Base-by-base conservation (phyloP, 2,113 vertebrate genomes). In the Silurus glanis region DNA sequence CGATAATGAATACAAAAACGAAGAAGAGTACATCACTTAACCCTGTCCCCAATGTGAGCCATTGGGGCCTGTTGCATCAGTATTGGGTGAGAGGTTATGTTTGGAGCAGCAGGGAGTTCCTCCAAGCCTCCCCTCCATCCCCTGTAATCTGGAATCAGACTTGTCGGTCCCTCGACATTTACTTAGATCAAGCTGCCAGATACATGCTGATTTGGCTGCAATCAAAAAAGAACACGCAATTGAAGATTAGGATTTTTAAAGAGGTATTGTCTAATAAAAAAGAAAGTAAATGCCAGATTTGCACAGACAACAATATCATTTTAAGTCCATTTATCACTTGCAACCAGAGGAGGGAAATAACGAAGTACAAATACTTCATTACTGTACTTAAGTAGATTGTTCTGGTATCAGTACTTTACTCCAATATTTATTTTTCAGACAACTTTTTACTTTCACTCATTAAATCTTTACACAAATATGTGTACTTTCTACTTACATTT, bases 131-230 rank as follows among this genome's bases (percentile, higher is more conserved):
- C 64, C 28, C 21, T 80, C 5, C 19, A 49, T 78, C 28, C 82
- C 53, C 78, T 49, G 45, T 56, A 66, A 71, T 45, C 56, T 80
- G 69, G 67, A 89, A 90, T 93, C 91, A 91, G 91, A 92, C 88
- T 89, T 76, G 82, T 62, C 69, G 37, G 61, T 71, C 81, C 62
- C 75, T 45, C 28, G 23, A 28, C n/a, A 37, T 56, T 56, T 17
- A n/a, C 59, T 86, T 69, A 79, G 76, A 69, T 61, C 59, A 69
- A n/a, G 45, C 19, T 78, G 71, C 51, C 55, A 85, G 21, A 79
- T 83, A 56, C 82, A 59, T 19, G 55, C 61, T 59, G 59, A 23
- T 9, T 61, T 83, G 69, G 58, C 67, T 53, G 51, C 56, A 78
- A 19, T 58, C 66, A 67, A 84, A 81, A 74, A 75, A 62, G 81